Evolutionary conservation across 2,113 vertebrate genomes (phyloP), one percentile per base, ranked within the genome.

Genomic region (Sinocyclocheilus anophthalmus): DNA sequence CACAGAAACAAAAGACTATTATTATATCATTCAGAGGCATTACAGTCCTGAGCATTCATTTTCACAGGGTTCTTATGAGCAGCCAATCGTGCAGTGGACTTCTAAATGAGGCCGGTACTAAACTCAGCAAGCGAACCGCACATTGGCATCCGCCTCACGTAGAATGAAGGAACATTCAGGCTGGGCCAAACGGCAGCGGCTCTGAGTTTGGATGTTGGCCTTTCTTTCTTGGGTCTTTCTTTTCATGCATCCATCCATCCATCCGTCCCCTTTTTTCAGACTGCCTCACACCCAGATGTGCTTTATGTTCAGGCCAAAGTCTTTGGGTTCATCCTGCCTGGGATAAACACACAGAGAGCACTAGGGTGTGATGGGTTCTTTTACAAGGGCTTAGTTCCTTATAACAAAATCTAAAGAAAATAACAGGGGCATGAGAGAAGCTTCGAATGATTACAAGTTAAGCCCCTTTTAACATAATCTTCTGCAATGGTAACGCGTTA

Each of bases 111-210:
- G 77, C 77, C 84, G 39, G 57, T 81, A 26, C 82, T 85, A 18
- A 22, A 55, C 85, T n/a, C 76, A 81, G 72, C 63, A 50, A 86
- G 61, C 50, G n/a, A 78, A 65, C 63, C 24, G 57, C 30, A 69
- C 48, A 87, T 87, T 85, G 80, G 65, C 84, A 87, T 82, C 80
- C 91, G 10, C 73, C 82, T 90, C 90, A 92, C 91, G 89, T 92
- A 90, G 85, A 87, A 90, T 87, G 91, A 92, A 88, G 77, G 79
- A 88, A 69, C 84, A 86, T 81, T 81, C 65, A 84, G 83, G n/a
- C 69, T 55, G 75, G 76, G 90, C 89, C 88, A 89, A 86, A 86
- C 82, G 79, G 87, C 77, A 69, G 81, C 70, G 37, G 90, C 45
- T 70, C 82, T 24, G 81, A 76, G 67, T 91, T 90, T 75, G 55